Conservation (phyloP, 2,797 vertebrate species). For the Enteromius paludinosus region DNA sequence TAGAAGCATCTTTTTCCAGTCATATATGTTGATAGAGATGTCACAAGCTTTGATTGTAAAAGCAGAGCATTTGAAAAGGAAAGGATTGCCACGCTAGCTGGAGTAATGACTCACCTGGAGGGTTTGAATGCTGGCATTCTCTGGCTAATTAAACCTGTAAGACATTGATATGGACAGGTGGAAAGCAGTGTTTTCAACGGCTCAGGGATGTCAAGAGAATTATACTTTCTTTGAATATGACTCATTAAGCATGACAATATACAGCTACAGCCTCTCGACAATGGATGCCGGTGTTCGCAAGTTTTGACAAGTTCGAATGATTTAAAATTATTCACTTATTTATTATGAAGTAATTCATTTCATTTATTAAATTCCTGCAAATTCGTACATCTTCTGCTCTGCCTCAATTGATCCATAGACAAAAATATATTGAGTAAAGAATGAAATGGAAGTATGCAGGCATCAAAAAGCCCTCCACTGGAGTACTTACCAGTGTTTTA, state of each 20-base stretch:
- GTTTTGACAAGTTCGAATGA: background rate
- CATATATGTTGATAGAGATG: background rate
- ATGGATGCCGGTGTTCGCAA: background rate
- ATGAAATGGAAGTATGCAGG: constrained; percentile 23
- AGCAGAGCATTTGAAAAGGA: constrained; percentile 30
- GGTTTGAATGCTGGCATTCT: constrained; percentile 32
- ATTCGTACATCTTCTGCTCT: constrained; percentile 15
- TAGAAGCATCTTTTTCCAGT: background rate
- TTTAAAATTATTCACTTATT: constrained; percentile 17
- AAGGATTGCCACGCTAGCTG: background rate
- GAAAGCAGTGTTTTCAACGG: constrained; percentile 25
- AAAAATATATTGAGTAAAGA: background rate
- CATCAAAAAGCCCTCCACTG: background rate
- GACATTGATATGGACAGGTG: constrained; percentile 24
- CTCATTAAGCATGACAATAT: constrained; percentile 42
- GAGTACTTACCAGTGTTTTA: constrained; percentile 1
- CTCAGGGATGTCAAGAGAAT: constrained; percentile 8
- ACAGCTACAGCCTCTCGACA: constrained; percentile 12
- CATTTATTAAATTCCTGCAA: constrained; percentile 20
- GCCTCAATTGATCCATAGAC: background rate
- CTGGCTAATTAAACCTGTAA: constrained; percentile 17
- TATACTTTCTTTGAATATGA: constrained; percentile 23
- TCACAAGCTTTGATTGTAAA: background rate
- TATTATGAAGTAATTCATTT: constrained; percentile 20
- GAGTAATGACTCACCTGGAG: constrained; percentile 24